These are phyloP conservation scores for Sitobion miscanthi DNA, from an alignment of 1,140 invertebrate genomes.

Conservation along the genomic window DNA sequence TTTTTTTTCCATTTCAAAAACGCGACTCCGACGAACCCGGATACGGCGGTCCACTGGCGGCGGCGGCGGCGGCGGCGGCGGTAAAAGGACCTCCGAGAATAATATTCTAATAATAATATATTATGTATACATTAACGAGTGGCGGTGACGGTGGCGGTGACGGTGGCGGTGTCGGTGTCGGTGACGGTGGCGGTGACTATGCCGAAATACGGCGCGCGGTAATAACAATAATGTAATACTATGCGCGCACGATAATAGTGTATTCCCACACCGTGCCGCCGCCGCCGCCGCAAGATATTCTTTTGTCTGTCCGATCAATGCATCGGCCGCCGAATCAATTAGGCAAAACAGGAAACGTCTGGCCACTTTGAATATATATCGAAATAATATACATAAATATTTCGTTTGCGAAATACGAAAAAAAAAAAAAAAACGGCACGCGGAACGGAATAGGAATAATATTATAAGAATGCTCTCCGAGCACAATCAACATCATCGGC, in stretches of 20 bases:
- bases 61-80: neutral
- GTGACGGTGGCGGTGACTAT: neutral
- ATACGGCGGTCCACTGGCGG: neutral
- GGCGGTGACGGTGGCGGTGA: no score
- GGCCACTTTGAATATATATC: constrained; percentile 44
- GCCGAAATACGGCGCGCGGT: neutral
- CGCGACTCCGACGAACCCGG: neutral
- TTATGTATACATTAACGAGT: neutral
- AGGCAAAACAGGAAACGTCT: constrained; percentile 56
- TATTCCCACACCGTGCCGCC: constrained; percentile 21
- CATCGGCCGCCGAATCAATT: constrained; percentile 52
- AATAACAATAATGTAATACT: neutral
- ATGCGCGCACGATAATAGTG: neutral
- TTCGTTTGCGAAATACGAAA: neutral
- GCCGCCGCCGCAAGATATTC: constrained; percentile 25
- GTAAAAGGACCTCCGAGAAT: neutral
- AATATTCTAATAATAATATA: neutral
- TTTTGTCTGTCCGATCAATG: constrained; percentile 43
- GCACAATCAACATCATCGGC: neutral
- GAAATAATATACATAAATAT: constrained; percentile 51
- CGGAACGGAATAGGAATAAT: neutral
- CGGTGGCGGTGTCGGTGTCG: no score
- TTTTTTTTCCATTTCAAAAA: neutral
- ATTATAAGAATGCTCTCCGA: neutral
- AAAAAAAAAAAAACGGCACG: neutral